These are phyloP conservation scores for Eulemur coronatus DNA, from an alignment of 2,797 vertebrate species.

Conservation along the genomic window DNA sequence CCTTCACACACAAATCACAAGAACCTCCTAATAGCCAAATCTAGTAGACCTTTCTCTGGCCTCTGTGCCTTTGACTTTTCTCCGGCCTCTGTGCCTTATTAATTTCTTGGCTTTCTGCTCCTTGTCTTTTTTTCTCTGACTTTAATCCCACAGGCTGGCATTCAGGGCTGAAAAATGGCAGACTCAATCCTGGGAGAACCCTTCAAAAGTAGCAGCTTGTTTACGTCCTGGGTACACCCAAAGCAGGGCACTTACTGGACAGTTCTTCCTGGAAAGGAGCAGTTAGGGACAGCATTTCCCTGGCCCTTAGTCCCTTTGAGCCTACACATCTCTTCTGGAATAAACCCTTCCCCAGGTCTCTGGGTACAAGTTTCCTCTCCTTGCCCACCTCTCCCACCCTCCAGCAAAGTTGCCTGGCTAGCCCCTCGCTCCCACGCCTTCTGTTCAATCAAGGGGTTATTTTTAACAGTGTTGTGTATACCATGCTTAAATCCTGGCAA, in stretches of 20 bases:
- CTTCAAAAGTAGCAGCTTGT: constrained; percentile 40
- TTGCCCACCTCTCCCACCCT: constrained; percentile 3
- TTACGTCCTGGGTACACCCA: not conserved
- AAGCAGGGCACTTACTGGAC: not conserved
- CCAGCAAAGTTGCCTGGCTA: not conserved
- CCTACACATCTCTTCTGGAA: constrained; percentile 28
- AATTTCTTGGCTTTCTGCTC: constrained; percentile 48
- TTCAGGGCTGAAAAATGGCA: constrained; percentile 42
- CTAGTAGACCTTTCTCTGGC: constrained; percentile 38
- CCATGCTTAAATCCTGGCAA: constrained; percentile 63
- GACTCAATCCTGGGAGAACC: constrained; percentile 55
- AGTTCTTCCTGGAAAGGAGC: constrained; percentile 3
- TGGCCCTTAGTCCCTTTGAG: constrained; percentile 7
- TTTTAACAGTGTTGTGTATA: constrained; percentile 72
- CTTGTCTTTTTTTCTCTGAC: constrained; percentile 56
- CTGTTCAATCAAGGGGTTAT: constrained; percentile 65
- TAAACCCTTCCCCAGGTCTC: constrained; percentile 66
- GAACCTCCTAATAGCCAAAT: constrained; percentile 18
- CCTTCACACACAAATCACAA: constrained; percentile 41
- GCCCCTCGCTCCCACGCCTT: constrained; percentile 65
- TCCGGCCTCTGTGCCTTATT: not conserved
- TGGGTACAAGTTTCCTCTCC: constrained; percentile 16
- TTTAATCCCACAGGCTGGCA: constrained; percentile 50
- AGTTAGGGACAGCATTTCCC: not conserved
- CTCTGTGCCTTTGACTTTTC: constrained; percentile 38